phyloP scores from a whole-genome alignment of 2,113 vertebrate genomes.

The Hassar affinis region DNA sequence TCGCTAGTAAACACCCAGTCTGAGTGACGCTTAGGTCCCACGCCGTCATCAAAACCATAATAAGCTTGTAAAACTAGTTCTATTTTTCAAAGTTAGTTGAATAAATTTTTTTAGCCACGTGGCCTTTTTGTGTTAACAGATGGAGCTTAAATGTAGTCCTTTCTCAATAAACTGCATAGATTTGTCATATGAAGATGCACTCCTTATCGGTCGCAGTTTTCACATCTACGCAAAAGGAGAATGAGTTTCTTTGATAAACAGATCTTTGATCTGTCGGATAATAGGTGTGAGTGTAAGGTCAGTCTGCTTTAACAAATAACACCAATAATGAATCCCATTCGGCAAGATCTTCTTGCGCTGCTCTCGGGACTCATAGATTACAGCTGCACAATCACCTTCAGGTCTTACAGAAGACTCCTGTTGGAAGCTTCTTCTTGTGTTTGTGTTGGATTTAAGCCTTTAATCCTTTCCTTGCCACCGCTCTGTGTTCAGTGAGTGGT shows the following conservation, averaged over 20 bases:
- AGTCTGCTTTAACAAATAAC: not conserved
- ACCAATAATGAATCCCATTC: slow-evolving; percentile 1
- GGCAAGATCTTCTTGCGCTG: not conserved
- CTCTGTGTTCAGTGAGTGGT: slow-evolving; percentile 29
- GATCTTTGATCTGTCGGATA: not conserved
- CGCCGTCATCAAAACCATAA: not conserved
- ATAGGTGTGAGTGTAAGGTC: not conserved
- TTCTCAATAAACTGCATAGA: not conserved
- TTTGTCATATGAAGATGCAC: not conserved
- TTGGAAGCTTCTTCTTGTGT: not conserved
- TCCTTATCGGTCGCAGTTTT: not conserved
- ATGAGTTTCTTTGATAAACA: no score
- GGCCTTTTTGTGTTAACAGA: not conserved
- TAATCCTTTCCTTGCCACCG: slow-evolving; percentile 19
- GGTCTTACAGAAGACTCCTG: not conserved
- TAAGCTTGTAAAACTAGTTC: not conserved
- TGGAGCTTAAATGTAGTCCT: not conserved
- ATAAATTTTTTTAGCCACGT: not conserved
- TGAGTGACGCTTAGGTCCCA: not conserved
- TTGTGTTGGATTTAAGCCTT: slow-evolving; percentile 23
- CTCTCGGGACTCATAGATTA: not conserved
- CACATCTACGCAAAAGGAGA: not conserved
- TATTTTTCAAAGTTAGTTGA: not conserved
- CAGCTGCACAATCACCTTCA: not conserved
- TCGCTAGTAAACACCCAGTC: slow-evolving; percentile 17